Evolutionary conservation across 2,888 invertebrate genomes (phyloP), one percentile per base, ranked within the genome.

Genomic region (Buathra laborator): DNA sequence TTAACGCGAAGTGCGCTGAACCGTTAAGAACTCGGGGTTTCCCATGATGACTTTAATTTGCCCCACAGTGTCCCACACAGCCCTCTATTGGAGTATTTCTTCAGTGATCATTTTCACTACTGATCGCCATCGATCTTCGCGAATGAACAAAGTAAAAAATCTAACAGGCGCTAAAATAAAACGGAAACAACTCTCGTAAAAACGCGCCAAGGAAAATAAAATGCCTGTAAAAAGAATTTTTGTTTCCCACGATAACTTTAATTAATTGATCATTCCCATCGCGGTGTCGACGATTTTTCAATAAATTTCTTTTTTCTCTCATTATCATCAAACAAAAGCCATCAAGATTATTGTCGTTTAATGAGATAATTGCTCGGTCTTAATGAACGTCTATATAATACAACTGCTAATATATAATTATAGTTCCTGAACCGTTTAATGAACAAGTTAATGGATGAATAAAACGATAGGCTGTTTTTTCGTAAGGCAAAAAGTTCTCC

Each of bases 11-110:
- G 88, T 89, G 91, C 93, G 91, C 89, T 89, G 87, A 90, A 92
- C 91, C 90, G 91, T 91, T 76, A 92, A 92, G 91, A 91, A 90
- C 87, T 89, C 90, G 89, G 89, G 92, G 89, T 93, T 93, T 93
- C 93, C 93, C 93, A 93, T 93, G 92, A 92, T 92, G 92, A 91
- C 89, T 92, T 92, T 90, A 91, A 93, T 93, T 93, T 91, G 53
- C 79, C 72, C 76, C 81, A 16, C 59, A 59, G 46, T 91, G 53
- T 77, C 72, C 76, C 81, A 16, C 59, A 72, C 56, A 66, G 51
- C 24, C 32, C 29, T 37, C 46, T 44, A 0, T 32, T 12, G 16
- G 16, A 37, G 44, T n/a, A 32, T 48, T 56, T 71, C 78, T 64
- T 64, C 24, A n/a, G 46, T 53, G 44, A 75, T 79, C 64, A 79